phyloP scores from a whole-genome alignment of 2,888 invertebrate species.

The Stramonita haemastoma region DNA sequence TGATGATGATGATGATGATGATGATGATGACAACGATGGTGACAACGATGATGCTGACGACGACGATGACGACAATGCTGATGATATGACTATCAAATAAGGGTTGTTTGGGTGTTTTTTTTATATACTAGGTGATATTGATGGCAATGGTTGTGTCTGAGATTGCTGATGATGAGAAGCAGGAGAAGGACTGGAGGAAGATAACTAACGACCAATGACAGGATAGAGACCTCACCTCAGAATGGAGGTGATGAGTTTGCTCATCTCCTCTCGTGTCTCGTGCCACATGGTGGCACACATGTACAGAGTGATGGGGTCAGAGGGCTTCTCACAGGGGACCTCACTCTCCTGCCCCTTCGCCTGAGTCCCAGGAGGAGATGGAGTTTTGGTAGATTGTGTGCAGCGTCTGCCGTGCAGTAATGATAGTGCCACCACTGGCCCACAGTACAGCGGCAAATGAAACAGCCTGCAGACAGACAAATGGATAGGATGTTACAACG shows the following conservation, averaged over 20 bases:
- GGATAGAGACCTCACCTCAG: slow-evolving; percentile 54
- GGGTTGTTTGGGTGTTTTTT: too few relatives aligned
- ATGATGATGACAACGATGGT: too few relatives aligned
- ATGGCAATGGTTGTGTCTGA: not conserved
- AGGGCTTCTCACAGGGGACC: not conserved
- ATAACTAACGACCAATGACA: too few relatives aligned
- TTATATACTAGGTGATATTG: not conserved
- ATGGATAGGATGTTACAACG: not conserved
- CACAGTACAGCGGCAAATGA: slow-evolving; percentile 94
- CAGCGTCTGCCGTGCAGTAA: slow-evolving; percentile 92
- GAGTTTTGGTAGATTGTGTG: not conserved
- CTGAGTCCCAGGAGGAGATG: not conserved
- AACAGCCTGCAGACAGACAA: slow-evolving; percentile 82
- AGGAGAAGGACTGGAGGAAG: too few relatives aligned
- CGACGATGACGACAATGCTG: too few relatives aligned
- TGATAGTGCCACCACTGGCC: slow-evolving; percentile 93
- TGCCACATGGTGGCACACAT: slow-evolving; percentile 74
- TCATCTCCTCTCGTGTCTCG: slow-evolving; percentile 68
- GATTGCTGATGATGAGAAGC: too few relatives aligned
- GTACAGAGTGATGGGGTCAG: slow-evolving; percentile 57
- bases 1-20: too few relatives aligned
- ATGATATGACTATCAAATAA: too few relatives aligned
- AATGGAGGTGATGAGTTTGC: slow-evolving; percentile 67
- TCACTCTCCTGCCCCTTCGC: not conserved
- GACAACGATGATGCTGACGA: too few relatives aligned